These are phyloP conservation scores for Lophius piscatorius DNA, from an alignment of 2,113 vertebrate genomes.

Conservation along the genomic window DNA sequence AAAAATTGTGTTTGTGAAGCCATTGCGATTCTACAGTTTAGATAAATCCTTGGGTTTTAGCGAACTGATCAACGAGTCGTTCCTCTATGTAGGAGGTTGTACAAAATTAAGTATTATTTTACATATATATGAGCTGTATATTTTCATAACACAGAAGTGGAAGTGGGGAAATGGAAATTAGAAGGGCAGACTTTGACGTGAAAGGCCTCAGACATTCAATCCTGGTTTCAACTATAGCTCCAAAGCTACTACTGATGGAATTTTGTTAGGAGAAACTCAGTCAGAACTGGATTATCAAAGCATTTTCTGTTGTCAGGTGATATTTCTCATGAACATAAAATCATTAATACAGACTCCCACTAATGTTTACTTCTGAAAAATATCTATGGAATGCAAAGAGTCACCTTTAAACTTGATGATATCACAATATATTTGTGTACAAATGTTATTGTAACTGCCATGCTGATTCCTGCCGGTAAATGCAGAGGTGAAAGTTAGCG, in stretches of 20 bases:
- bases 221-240: conserved; percentile 2
- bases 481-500: background rate
- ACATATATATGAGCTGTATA: conserved; percentile 7
- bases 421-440: conserved; percentile 25
- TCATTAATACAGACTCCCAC: background rate
- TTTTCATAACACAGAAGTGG: conserved; percentile 11
- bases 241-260: conserved; percentile 2
- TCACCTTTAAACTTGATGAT: background rate
- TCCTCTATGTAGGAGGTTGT: background rate
- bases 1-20: conserved; percentile 23
- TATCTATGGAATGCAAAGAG: no score
- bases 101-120: background rate
- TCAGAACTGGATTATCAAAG: conserved; percentile 47
- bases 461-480: conserved; percentile 51
- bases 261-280: background rate
- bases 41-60: conserved; percentile 4
- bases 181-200: conserved; percentile 1
- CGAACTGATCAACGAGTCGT: background rate
- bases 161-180: background rate
- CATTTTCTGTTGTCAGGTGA: conserved; percentile 76
- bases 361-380: background rate
- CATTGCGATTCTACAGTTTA: conserved; percentile 4
- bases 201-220: conserved; percentile 33
- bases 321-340: conserved; percentile 12
- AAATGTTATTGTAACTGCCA: conserved; percentile 19